Conservation (phyloP, 2,888 invertebrate genomes). For the Seira ritae region DNA sequence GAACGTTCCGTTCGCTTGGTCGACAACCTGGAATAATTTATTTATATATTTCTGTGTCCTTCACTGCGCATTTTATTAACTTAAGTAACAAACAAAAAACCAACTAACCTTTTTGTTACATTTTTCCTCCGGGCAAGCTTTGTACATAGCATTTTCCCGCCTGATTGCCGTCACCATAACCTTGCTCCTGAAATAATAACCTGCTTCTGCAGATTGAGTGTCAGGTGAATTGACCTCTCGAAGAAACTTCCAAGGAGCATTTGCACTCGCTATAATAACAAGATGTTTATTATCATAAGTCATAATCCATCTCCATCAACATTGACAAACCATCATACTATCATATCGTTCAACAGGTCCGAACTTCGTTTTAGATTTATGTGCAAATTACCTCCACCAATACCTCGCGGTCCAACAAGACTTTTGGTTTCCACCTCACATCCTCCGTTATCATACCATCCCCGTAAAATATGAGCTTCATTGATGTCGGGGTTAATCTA, state of each 20-base stretch:
- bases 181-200: slow-evolving; percentile 88
- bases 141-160: slow-evolving; percentile 90
- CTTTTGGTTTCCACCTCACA: slow-evolving; percentile 80
- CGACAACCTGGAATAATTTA: slow-evolving; percentile 80
- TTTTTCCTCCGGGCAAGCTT: slow-evolving; percentile 90
- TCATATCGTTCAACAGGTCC: too few relatives aligned
- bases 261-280: slow-evolving; percentile 69
- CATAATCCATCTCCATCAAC: neutral
- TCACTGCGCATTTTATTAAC: neutral
- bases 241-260: slow-evolving; percentile 85
- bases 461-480: slow-evolving; percentile 89
- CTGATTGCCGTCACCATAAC: slow-evolving; percentile 87
- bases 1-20: slow-evolving; percentile 90
- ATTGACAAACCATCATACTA: too few relatives aligned
- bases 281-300: too few relatives aligned
- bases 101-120: slow-evolving; percentile 99
- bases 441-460: slow-evolving; percentile 94
- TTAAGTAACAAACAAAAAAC: neutral
- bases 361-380: too few relatives aligned
- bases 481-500: slow-evolving; percentile 91
- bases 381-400: slow-evolving; percentile 59
- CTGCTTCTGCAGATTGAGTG: slow-evolving; percentile 81
- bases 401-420: slow-evolving; percentile 76
- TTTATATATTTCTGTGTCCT: slow-evolving; percentile 13
- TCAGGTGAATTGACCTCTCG: slow-evolving; percentile 84